Percentiles rank a stretch among this genome's conserved stretches.
Evolutionary conservation across 2,888 invertebrate genomes (phyloP).

Genomic region (Archips crataeganus): DNA sequence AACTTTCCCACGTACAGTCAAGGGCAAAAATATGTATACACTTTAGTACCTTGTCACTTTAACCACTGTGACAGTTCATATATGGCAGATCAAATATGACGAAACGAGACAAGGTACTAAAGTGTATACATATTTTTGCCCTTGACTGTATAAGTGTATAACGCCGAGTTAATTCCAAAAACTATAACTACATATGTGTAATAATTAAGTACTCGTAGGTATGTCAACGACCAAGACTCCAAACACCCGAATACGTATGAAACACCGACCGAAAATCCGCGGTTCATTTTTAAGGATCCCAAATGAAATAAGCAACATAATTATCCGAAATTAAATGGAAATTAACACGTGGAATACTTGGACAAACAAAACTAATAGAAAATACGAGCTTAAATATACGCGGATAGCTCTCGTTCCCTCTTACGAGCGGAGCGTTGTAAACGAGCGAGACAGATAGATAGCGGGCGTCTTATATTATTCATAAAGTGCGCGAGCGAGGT

Average conservation of each 20-base stretch:
- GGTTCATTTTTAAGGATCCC: slow-evolving; percentile 27
- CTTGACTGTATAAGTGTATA: too few relatives aligned
- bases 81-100: too few relatives aligned
- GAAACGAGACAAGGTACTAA: too few relatives aligned
- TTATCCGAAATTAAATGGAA: slow-evolving; percentile 45
- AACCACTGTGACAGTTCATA: too few relatives aligned
- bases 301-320: slow-evolving; percentile 43
- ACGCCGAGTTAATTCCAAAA: too few relatives aligned
- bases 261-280: slow-evolving; percentile 15
- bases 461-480: slow-evolving; percentile 44
- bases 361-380: slow-evolving; percentile 36
- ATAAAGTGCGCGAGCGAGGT: slow-evolving; percentile 27
- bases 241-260: slow-evolving; percentile 6
- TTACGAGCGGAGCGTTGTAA: slow-evolving; percentile 1
- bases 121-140: too few relatives aligned
- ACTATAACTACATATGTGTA: too few relatives aligned
- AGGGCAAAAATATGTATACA: too few relatives aligned
- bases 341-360: slow-evolving; percentile 41
- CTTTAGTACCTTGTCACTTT: too few relatives aligned
- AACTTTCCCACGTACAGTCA: too few relatives aligned
- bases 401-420: slow-evolving; percentile 32
- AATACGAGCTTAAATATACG: slow-evolving; percentile 22
- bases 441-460: slow-evolving; percentile 42
- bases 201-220: neutral
- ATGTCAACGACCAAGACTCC: neutral